Base-by-base conservation (phyloP, 30 jellyfish, hydroid and myxozoan genomes). In the Hydra vulgaris region DNA sequence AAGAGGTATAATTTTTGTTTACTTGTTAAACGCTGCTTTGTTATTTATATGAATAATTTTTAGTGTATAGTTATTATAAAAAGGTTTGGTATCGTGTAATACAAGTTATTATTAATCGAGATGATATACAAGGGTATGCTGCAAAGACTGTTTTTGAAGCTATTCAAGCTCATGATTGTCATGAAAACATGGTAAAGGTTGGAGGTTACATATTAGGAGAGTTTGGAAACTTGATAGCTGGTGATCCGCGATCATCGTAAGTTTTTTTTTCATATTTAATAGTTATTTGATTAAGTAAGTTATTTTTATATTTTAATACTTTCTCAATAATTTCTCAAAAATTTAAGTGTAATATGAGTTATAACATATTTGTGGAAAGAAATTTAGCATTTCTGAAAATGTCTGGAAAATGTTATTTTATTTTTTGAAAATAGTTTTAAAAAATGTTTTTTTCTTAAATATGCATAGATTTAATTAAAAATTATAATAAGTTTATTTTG, bases 81-180 rank as follows among this genome's bases (percentile, higher is more conserved):
- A 24, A 89, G 96, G 97, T 90, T 23, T 90, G 97, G 97, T 90
- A 90, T 71, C 97, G 97, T 22, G 97, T 90, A 23, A 90, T 90
- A 74, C 97, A 90, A 83, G 97, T 90, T 17, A 90, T 90, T 76
- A 90, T 90, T 74, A 90, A 90, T 81, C 88, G 97, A 22, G 97
- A 90, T 79, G 97, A 90, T 82, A 90, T 90, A 71, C 97, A 90
- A 86, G 97, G 97, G 7, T 90, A 90, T 82, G 95, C 97, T 0
- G 97, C 97, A 8, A 90, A 90, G 66, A 90, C 97, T 18, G 97
- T 90, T 7, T 90, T 90, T 75, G 97, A 90, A 74, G 96, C 97
- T 0, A 54, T 90, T 77, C 97, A 90, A 76, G 79, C 95, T 66
- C 95, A 84, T 17, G 97, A 90, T 72, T 90, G 97, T 72, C 97